Evolutionary conservation across 2,797 vertebrate genomes (phyloP).

Genomic region (Poeciliopsis presidionis): DNA sequence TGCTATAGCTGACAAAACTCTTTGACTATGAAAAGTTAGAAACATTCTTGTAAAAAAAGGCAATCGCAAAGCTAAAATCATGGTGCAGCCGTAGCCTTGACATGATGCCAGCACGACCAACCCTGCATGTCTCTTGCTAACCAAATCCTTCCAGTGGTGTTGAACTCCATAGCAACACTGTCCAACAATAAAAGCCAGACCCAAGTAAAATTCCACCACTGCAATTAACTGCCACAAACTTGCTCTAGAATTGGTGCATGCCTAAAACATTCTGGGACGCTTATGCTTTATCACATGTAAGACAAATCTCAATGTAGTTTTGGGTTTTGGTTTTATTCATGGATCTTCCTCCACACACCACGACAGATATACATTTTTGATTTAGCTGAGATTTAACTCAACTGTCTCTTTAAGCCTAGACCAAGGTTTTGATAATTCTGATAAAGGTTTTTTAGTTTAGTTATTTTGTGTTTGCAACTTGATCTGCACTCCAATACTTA

Average conservation of each 20-base stretch:
- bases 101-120: background rate
- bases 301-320: background rate
- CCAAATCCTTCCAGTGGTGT: background rate
- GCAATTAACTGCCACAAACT: background rate
- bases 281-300: background rate
- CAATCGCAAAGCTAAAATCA: background rate
- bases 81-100: background rate
- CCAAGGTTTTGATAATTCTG: background rate
- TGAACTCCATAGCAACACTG: background rate
- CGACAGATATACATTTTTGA: background rate
- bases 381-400: background rate
- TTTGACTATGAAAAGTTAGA: background rate
- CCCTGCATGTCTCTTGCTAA: background rate
- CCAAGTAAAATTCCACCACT: background rate
- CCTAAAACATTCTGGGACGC: background rate
- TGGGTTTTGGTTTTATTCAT: background rate
- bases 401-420: background rate
- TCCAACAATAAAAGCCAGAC: background rate
- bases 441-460: background rate
- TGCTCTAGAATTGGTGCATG: background rate
- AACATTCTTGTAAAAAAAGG: background rate
- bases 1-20: background rate
- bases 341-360: background rate
- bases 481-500: background rate
- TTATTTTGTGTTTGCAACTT: background rate